phyloP scores from a whole-genome alignment of 2,797 vertebrate genomes.

The Naso thynnoides region DNA sequence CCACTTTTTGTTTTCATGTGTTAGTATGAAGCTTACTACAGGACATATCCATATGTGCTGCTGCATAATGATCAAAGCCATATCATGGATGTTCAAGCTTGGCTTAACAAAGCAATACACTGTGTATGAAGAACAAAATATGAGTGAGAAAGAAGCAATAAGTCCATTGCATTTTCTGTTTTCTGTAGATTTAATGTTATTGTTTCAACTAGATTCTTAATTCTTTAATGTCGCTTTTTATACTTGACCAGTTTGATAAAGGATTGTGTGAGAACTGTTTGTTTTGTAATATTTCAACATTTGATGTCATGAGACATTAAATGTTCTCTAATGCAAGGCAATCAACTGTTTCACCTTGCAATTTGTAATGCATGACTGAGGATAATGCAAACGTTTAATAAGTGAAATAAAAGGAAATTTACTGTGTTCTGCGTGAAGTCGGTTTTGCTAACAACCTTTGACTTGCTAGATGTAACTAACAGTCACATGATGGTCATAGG shows the following conservation, averaged over 20 bases:
- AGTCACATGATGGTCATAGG: constrained; percentile 5
- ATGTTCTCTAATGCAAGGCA: constrained; percentile 67
- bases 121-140: constrained; percentile 80
- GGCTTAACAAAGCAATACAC: constrained; percentile 77
- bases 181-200: constrained; percentile 92
- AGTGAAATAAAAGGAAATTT: constrained; percentile 76
- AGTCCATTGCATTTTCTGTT: constrained; percentile 88
- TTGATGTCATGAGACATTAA: constrained; percentile 66
- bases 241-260: constrained; percentile 95
- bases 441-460: not conserved
- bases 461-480: not conserved
- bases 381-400: constrained; percentile 65
- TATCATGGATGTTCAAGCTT: constrained; percentile 81
- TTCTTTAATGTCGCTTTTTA: constrained; percentile 88
- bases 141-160: constrained; percentile 73
- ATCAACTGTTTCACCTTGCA: constrained; percentile 59
- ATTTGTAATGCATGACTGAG: constrained; percentile 72
- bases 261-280: constrained; percentile 77
- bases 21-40: constrained; percentile 46
- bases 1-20: constrained; percentile 53
- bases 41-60: constrained; percentile 56
- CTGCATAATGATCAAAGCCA: constrained; percentile 57
- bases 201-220: constrained; percentile 89
- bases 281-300: constrained; percentile 54
- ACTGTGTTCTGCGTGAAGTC: constrained; percentile 12